Base-by-base conservation (phyloP, 1,140 invertebrate genomes). In the Vollenhovia emeryi region DNA sequence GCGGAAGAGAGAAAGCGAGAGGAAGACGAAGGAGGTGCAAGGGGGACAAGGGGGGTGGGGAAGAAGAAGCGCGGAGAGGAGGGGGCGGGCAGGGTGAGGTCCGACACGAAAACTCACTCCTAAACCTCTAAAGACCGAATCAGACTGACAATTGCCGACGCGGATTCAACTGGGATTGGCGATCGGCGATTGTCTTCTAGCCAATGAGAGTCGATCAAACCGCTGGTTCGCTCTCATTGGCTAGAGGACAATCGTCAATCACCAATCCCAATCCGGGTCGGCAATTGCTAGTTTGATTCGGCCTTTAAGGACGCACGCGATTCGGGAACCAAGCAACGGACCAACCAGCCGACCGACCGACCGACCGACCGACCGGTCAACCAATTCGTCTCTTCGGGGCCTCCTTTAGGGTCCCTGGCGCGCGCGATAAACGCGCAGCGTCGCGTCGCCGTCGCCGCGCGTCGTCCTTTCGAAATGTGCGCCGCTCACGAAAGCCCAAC, bases 51-150 rank as follows among this genome's bases (percentile, higher is more conserved):
- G 33, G 3, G 45, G 18, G 24, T 0, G 9, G 13, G 24, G 11
- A 45, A 68, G 66, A 80, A 36, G 30, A 33, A 36, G 36, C 18
- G 71, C 36, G 18, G 3, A 62, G 36, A 45, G n/a, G n/a, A 27
- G 55, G 48, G 24, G 45, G n/a, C 24, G 30, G 33, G 36, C 21
- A 55, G 24, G 45, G 45, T 66, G 64, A 21, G 55, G 33, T 68
- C 75, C 69, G 71, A 89, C 90, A 91, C 88, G 89, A 92, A 92
- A 93, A 92, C 87, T 92, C 91, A 89, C 85, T 91, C 85, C 92
- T 92, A 90, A 92, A 88, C 86, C 86, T n/a, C n/a, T n/a, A n/a
- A n/a, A n/a, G n/a, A n/a, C n/a, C n/a, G n/a, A n/a, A n/a, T n/a
- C n/a, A n/a, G n/a, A n/a, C n/a, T n/a, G n/a, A n/a, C n/a, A n/a